These are phyloP conservation scores for Crossaster papposus DNA, from an alignment of 53 echinoderm and acorn worm genomes.

Conservation along the genomic window DNA sequence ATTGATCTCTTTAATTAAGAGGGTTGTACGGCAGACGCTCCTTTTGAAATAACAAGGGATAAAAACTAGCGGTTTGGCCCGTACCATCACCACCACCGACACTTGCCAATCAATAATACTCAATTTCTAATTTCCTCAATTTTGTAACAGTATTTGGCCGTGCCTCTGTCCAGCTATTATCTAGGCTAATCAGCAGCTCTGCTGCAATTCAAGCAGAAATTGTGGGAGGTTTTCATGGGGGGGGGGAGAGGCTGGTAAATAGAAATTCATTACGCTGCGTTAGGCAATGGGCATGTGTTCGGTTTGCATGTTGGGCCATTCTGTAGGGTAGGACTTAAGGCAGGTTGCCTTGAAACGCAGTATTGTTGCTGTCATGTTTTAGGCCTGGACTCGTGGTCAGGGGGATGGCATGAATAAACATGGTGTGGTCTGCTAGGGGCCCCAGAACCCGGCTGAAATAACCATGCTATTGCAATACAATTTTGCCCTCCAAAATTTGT, in stretches of 20 bases:
- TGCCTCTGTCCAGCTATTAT: slow-evolving; percentile 2
- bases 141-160: slow-evolving; percentile 37
- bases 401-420: slow-evolving; percentile 34
- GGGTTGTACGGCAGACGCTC: neutral
- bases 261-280: slow-evolving; percentile 24
- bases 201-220: slow-evolving; percentile 36
- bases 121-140: slow-evolving; percentile 17
- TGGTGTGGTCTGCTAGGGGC: neutral
- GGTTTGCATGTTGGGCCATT: neutral
- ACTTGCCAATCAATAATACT: slow-evolving; percentile 41
- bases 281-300: slow-evolving; percentile 19
- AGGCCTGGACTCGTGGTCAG: neutral
- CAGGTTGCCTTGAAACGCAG: slow-evolving; percentile 20
- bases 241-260: neutral
- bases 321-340: neutral
- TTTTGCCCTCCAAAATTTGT: neutral
- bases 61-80: too few species aligned
- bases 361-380: neutral
- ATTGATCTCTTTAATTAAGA: slow-evolving; percentile 3
- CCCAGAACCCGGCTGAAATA: slow-evolving; percentile 22
- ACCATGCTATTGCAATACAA: neutral
- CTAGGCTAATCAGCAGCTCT: slow-evolving; percentile 24
- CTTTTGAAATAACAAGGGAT: neutral
- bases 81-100: neutral
- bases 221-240: neutral